Percentiles rank a stretch among this genome's conserved stretches.
Conservation (phyloP, 2,113 vertebrate species). For the Heterotis niloticus region DNA sequence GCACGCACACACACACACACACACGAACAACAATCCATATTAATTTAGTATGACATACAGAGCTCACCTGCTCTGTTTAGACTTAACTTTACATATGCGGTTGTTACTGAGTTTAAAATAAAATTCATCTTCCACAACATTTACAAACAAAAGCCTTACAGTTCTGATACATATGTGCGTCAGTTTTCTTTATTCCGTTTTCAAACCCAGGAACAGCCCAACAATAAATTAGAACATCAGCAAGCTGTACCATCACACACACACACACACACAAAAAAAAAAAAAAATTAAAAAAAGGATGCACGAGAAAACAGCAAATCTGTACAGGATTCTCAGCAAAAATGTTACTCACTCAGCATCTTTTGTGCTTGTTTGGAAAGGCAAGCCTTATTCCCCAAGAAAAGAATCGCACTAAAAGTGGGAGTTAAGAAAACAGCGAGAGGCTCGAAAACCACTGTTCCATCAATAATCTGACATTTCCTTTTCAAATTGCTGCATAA, state of each 20-base stretch:
- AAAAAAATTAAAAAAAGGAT: neutral
- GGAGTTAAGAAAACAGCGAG: neutral
- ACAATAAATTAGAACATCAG: slow-evolving; percentile 19
- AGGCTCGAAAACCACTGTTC: slow-evolving; percentile 1
- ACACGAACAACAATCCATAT: too few species aligned
- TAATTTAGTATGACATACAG: too few species aligned
- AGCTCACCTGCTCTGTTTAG: too few species aligned
- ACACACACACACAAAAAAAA: slow-evolving; percentile 4
- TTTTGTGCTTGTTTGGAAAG: neutral
- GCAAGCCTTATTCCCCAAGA: too few species aligned
- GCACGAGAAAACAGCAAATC: neutral
- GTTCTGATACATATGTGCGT: too few species aligned
- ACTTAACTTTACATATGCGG: too few species aligned
- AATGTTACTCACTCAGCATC: neutral
- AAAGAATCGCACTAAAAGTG: neutral
- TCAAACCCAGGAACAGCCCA: slow-evolving; percentile 7
- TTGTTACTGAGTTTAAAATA: too few species aligned
- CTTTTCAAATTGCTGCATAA: neutral
- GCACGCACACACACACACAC: too few species aligned
- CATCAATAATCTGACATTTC: neutral
- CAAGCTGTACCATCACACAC: neutral
- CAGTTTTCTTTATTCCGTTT: neutral
- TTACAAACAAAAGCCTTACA: too few species aligned
- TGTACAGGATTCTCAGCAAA: slow-evolving; percentile 10
- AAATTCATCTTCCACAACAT: too few species aligned